A percentile compares a stretch with the other conserved stretches of the same genome.
Evolutionary conservation across 1,140 invertebrate genomes (phyloP).

Genomic region (Phthorimaea operculella): DNA sequence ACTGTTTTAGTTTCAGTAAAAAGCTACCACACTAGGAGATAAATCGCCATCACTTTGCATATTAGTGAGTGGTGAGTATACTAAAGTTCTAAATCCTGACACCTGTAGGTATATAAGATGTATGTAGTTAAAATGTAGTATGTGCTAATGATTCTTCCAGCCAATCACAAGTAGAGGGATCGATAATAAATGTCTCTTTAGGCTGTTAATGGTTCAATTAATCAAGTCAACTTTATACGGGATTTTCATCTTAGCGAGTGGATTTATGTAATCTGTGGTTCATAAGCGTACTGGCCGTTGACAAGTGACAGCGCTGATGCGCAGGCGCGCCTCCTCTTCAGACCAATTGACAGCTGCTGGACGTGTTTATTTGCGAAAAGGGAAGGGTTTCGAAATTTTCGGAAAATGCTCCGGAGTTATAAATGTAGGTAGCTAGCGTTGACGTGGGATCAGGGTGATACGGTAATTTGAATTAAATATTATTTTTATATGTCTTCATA

Average conservation of each 20-base stretch:
- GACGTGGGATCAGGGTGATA: too few species aligned
- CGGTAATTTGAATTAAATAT: too few species aligned
- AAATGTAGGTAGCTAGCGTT: too few species aligned
- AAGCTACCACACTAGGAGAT: too few species aligned
- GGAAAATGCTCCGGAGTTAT: not conserved
- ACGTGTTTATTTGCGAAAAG: slow-evolving; percentile 14
- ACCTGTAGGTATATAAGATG: not conserved
- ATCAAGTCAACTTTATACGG: slow-evolving; percentile 38
- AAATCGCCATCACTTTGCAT: too few species aligned
- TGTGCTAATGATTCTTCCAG: not conserved
- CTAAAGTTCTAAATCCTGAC: too few species aligned
- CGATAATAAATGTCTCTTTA: slow-evolving; percentile 1
- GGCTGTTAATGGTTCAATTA: slow-evolving; percentile 24
- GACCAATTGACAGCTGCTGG: slow-evolving; percentile 18
- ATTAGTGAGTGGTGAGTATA: too few species aligned
- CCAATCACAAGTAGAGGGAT: not conserved
- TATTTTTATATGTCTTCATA: too few species aligned
- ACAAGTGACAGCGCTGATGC: slow-evolving; percentile 29
- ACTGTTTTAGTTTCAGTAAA: slow-evolving; percentile 21
- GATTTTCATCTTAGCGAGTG: slow-evolving; percentile 55
- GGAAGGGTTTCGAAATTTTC: not conserved
- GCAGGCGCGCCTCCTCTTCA: slow-evolving; percentile 42
- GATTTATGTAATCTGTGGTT: slow-evolving; percentile 56
- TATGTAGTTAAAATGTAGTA: not conserved
- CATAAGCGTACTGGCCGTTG: slow-evolving; percentile 23